Evolutionary conservation across 1,140 invertebrate species (phyloP), one percentile per base, ranked within the genome.

Genomic region (Brachionus paranguensis): DNA sequence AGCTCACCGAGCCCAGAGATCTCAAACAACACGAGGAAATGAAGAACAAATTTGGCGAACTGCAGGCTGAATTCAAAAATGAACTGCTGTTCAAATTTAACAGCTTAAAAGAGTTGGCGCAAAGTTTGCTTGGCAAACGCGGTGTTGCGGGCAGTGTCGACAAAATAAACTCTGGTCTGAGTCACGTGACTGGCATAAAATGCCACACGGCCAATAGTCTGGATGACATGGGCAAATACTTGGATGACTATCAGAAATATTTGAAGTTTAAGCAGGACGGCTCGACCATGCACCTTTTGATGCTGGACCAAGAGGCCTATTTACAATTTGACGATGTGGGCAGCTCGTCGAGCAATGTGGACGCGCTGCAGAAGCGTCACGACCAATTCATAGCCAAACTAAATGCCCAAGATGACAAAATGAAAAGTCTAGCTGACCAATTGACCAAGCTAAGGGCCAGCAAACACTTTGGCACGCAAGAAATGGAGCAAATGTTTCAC

Each of bases 401-500:
- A 3, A 91, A 92, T 83, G 96, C 95, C 14, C 96, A 98, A 89
- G 96, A 98, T 88, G 96, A 98, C 86, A 91, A 96, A 74, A 88
- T 98, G 0, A 93, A 94, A 85, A 92, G 92, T 5, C 96, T 99
- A 87, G 93, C 92, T 86, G 94, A 95, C 85, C 93, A 93, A 76
- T 76, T 76, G 72, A 95, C 96, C 85, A 91, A 94, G 84, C 89
- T 92, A 83, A 94, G 95, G 12, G 92, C 94, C 86, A 96, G 96
- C 4, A 89, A 99, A 5, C 96, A 98, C 89, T 97, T 99, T 88
- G 96, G 96, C 0, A 95, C 97, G 87, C 96, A 98, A 87, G 97
- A 99, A 78, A 90, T 99, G 2, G 95, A 97, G 88, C 99, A 99
- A 89, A 97, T 98, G 87, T 97, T 96, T 88, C 94, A 97, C 87